Evolutionary conservation across 2,888 invertebrate species (phyloP).

Genomic region (Cosmorhoe ocellata): DNA sequence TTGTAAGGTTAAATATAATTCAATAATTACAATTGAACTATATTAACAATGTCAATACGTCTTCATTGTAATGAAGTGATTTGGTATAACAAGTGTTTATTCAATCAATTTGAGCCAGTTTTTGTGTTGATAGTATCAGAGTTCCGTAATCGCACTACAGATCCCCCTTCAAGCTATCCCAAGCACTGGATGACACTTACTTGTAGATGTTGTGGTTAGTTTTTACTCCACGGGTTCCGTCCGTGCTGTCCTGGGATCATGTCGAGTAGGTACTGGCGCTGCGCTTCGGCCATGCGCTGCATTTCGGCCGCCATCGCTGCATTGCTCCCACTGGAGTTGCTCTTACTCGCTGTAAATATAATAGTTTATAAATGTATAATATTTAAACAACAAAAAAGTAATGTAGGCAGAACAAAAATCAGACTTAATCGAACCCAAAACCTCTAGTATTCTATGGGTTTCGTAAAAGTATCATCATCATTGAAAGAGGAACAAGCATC

Average conservation of each 20-base stretch:
- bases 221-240: slow-evolving; percentile 75
- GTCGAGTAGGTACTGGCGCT: slow-evolving; percentile 97
- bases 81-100: no score
- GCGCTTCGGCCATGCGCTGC: slow-evolving; percentile 93
- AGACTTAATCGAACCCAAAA: not conserved
- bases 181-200: no score
- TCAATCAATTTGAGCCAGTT: no score
- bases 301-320: slow-evolving; percentile 86
- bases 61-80: no score
- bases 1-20: no score
- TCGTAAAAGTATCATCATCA: not conserved
- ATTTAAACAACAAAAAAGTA: no score
- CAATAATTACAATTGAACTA: no score
- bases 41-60: no score
- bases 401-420: not conserved
- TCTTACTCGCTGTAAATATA: slow-evolving; percentile 58
- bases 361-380: not conserved
- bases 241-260: slow-evolving; percentile 90
- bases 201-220: slow-evolving; percentile 38
- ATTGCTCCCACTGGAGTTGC: slow-evolving; percentile 59
- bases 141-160: no score
- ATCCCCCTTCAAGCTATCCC: no score
- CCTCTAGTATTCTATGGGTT: not conserved
- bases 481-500: no score
- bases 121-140: no score